Conservation (phyloP, 2,797 vertebrate genomes). For the Rhinella marina region DNA sequence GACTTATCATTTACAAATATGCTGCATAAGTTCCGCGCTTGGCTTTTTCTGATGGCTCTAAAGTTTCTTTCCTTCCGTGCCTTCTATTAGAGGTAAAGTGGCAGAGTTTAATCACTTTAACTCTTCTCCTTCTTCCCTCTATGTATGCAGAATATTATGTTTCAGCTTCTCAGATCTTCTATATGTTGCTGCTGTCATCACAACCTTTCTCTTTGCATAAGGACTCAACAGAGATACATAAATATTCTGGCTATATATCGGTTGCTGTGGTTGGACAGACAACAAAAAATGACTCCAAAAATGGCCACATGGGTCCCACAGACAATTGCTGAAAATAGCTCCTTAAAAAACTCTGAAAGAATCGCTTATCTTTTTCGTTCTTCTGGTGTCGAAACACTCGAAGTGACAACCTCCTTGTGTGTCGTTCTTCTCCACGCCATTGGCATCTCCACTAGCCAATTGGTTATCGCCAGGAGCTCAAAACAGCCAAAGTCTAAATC, state of each 20-base stretch:
- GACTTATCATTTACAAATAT: constrained; percentile 78
- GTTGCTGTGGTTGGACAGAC: neutral
- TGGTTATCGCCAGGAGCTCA: no score
- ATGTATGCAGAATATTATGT: neutral
- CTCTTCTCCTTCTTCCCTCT: neutral
- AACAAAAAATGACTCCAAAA: no score
- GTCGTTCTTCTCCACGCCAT: no score
- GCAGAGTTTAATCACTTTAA: neutral
- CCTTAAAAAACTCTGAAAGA: no score
- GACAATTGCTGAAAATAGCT: no score
- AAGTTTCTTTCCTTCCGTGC: constrained; percentile 59
- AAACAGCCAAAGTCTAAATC: no score
- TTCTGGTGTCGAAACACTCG: no score
- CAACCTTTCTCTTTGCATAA: neutral
- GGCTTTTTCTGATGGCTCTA: constrained; percentile 66
- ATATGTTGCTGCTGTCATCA: neutral
- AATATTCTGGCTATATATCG: neutral
- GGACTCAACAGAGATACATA: neutral
- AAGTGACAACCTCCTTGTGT: no score
- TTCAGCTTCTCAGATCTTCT: neutral
- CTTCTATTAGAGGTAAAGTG: neutral
- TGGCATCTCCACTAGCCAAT: no score
- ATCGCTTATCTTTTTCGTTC: no score
- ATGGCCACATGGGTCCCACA: no score
- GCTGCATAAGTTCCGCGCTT: constrained; percentile 72